Evolutionary conservation across 2,888 invertebrate species (phyloP).

Genomic region (Eupithecia vulgata): DNA sequence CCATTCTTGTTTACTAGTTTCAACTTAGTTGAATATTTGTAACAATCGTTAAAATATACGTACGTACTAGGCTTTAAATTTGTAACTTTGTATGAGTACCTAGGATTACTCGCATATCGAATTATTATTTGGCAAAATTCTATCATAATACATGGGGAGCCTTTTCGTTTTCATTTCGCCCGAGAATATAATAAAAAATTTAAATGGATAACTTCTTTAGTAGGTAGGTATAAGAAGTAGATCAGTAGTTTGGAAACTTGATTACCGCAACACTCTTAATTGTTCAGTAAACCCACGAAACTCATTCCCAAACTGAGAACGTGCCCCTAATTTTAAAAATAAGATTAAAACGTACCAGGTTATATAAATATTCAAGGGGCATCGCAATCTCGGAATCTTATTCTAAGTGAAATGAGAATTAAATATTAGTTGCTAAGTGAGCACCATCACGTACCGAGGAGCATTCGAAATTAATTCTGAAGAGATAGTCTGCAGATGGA

Average conservation of each 20-base stretch:
- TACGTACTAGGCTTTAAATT: background rate
- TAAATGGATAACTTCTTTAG: background rate
- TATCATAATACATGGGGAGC: no score
- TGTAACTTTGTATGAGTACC: no score
- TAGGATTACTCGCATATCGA: background rate
- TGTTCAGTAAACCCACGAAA: slow-evolving; percentile 16
- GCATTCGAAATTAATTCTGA: slow-evolving; percentile 8
- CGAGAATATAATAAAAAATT: background rate
- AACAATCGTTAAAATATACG: no score
- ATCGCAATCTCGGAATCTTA: slow-evolving; percentile 11
- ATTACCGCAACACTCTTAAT: background rate
- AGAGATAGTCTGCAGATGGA: background rate
- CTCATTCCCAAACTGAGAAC: slow-evolving; percentile 19
- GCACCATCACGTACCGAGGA: background rate
- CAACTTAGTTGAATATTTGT: background rate
- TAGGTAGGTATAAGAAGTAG: background rate
- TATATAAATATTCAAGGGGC: slow-evolving; percentile 9
- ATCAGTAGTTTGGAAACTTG: background rate
- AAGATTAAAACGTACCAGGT: slow-evolving; percentile 17
- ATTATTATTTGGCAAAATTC: no score
- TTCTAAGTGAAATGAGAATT: slow-evolving; percentile 17
- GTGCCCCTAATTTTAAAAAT: slow-evolving; percentile 23
- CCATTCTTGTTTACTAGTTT: background rate
- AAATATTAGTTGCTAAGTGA: slow-evolving; percentile 25
- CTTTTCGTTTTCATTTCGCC: no score